These are phyloP conservation scores for Poecilia latipinna DNA, from an alignment of 2,113 vertebrate species.

Conservation along the genomic window DNA sequence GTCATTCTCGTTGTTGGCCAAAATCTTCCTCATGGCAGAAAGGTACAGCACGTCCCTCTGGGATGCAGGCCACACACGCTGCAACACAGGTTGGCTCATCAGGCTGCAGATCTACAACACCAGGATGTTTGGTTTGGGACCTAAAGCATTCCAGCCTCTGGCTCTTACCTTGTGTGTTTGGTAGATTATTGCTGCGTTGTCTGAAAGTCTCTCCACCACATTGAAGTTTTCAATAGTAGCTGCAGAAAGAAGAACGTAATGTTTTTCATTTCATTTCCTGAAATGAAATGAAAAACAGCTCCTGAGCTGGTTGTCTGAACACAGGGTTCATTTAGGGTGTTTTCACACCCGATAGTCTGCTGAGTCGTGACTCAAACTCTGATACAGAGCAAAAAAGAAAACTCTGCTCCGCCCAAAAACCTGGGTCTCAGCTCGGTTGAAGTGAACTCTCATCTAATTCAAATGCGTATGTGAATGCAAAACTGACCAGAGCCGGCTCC, in stretches of 20 bases:
- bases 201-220: slow-evolving; percentile 92
- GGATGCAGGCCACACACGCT: slow-evolving; percentile 98
- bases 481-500: too few species aligned
- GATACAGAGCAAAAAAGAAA: too few species aligned
- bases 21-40: slow-evolving; percentile 91
- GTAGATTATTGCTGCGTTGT: slow-evolving; percentile 91
- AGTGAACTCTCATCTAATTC: too few species aligned
- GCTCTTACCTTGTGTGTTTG: slow-evolving; percentile 92
- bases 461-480: too few species aligned
- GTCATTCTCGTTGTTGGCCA: slow-evolving; percentile 92
- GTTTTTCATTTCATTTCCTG: neutral
- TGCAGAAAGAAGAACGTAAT: slow-evolving; percentile 41
- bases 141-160: neutral
- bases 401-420: too few species aligned
- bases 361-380: too few species aligned
- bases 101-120: too few species aligned
- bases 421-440: too few species aligned
- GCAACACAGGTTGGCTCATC: slow-evolving; percentile 23
- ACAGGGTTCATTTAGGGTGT: too few species aligned
- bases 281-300: too few species aligned
- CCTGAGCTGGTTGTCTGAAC: neutral
- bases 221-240: slow-evolving; percentile 97
- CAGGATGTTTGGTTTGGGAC: neutral
- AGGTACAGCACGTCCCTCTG: slow-evolving; percentile 96
- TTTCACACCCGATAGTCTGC: too few species aligned